Percentiles rank a stretch among this genome's conserved stretches.
Conservation (phyloP, 2,797 vertebrate species). For the Paramormyrops hopkinsi region DNA sequence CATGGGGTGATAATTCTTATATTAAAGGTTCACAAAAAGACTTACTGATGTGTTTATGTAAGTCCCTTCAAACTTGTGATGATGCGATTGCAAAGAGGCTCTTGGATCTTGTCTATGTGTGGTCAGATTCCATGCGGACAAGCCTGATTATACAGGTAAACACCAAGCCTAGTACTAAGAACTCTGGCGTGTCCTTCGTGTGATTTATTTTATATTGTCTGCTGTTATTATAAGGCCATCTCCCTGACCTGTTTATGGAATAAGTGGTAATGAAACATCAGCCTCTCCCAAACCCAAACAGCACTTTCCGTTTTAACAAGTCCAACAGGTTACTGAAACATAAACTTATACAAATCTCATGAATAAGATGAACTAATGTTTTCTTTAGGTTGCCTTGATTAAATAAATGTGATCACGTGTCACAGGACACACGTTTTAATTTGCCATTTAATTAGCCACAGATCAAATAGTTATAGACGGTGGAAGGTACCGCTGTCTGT, state of each 20-base stretch:
- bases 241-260: neutral
- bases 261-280: neutral
- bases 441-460: neutral
- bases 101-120: neutral
- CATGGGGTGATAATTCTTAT: neutral
- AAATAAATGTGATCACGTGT: neutral
- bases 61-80: neutral
- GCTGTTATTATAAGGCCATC: neutral
- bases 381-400: neutral
- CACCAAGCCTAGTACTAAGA: neutral
- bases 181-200: neutral
- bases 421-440: neutral
- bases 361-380: neutral
- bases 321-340: neutral
- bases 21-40: neutral
- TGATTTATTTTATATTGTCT: neutral
- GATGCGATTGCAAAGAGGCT: neutral
- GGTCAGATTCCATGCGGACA: neutral
- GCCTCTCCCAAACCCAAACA: neutral
- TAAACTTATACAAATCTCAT: neutral
- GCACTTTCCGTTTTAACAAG: neutral
- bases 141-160: neutral
- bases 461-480: neutral
- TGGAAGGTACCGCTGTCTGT: neutral
- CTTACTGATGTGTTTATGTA: neutral